phyloP scores from a whole-genome alignment of 2,113 vertebrate species.

The Corapipo altera region DNA sequence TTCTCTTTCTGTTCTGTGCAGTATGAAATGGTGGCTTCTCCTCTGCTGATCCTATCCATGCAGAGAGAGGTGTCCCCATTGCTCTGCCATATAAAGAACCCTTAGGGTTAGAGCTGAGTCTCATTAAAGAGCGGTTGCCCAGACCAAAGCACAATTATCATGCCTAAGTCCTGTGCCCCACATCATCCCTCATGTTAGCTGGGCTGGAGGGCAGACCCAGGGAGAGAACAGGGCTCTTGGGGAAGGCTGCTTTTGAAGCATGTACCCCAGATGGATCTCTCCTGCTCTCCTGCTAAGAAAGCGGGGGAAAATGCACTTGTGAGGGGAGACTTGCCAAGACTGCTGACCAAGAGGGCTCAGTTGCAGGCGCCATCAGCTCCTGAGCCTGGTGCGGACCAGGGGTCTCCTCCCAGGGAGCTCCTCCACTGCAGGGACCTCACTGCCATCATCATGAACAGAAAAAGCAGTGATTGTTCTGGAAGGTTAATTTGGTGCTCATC shows the following conservation, averaged over 20 bases:
- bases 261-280: neutral
- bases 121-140: neutral
- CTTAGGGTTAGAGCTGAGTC: neutral
- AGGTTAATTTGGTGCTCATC: neutral
- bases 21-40: neutral
- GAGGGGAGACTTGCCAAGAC: neutral
- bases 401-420: neutral
- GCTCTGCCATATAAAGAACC: neutral
- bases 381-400: accelerated
- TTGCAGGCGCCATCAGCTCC: neutral
- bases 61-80: neutral
- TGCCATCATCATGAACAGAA: accelerated
- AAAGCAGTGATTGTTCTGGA: neutral
- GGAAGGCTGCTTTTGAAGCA: neutral
- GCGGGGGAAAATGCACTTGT: accelerated
- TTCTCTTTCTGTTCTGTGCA: neutral
- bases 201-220: neutral
- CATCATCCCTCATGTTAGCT: accelerated
- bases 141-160: neutral
- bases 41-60: neutral
- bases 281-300: neutral
- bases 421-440: neutral
- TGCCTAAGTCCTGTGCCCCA: neutral
- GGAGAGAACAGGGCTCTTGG: neutral
- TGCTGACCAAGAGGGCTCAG: neutral